Evolutionary conservation across 2,113 vertebrate species (phyloP).

Genomic region (Axis porcinus): DNA sequence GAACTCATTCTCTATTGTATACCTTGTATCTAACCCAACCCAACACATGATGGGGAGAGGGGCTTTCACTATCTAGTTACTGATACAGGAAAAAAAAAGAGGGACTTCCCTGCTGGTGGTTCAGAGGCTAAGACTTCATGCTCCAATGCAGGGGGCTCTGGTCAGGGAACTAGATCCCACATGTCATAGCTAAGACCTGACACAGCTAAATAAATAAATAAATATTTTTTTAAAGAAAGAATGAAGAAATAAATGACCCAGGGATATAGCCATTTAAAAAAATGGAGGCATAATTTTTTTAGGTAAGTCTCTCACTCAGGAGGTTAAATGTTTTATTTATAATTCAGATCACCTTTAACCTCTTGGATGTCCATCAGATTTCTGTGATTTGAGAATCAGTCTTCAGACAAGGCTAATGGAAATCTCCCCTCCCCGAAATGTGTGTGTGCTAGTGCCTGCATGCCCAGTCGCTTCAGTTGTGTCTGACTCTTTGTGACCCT

Average conservation of each 20-base stretch:
- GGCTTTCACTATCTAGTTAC: neutral
- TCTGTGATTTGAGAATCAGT: neutral
- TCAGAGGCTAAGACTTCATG: neutral
- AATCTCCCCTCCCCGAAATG: neutral
- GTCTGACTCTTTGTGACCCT: neutral
- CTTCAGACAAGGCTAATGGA: neutral
- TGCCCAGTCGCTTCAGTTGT: neutral
- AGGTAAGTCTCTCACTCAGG: neutral
- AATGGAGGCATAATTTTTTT: neutral
- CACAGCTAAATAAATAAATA: neutral
- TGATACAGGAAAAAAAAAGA: neutral
- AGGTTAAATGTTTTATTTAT: neutral
- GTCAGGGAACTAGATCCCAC: neutral
- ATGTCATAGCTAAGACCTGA: neutral
- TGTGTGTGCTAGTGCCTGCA: neutral
- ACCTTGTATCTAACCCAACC: neutral
- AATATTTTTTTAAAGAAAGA: neutral
- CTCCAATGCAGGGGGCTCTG: neutral
- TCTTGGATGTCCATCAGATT: neutral
- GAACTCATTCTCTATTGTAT: neutral
- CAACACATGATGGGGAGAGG: neutral
- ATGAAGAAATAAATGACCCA: neutral
- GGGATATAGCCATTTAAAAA: neutral
- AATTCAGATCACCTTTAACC: neutral
- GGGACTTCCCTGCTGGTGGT: neutral